Evolutionary conservation across 2,888 invertebrate species (phyloP), one percentile per base, ranked within the genome.

Genomic region (Oeneis ivallda): DNA sequence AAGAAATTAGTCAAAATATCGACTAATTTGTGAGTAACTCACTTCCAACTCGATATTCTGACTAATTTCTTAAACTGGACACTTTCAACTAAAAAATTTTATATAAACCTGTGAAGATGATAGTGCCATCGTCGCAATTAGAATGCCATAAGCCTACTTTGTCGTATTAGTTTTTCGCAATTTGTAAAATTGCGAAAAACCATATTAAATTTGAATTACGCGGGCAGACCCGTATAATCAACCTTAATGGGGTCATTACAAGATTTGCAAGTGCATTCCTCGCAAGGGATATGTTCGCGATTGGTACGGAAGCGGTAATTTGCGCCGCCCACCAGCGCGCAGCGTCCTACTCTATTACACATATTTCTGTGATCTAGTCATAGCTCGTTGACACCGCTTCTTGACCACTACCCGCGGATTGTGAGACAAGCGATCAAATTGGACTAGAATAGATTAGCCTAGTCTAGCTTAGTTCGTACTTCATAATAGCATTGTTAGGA

Each of bases 251-350:
- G 8, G 15, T n/a, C 15, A 45, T n/a, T 9, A 15, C 26, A 45
- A 37, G 34, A 50, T 39, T 47, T 17, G 10, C 49, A 37, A 57
- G 56, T 45, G 47, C 62, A 68, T 59, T 62, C 49, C 54, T 49
- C 17, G 43, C 17, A 15, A 47, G 39, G 52, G 26, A 15, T 49
- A 37, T 43, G 52, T 41, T 49, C 58, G 39, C 47, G 54, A 63
- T 53, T 17, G 15, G 43, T 66, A 43, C 61, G 85, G 79, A 86
- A 79, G 78, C 74, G 72, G 52, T 80, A 83, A 86, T 85, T 86
- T 78, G 78, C 57, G 43, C 66, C 77, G 80, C 82, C 84, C 75
- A 83, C 86, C 66, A 64, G 60, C 64, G 64, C 59, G 68, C 65
- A 65, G 72, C n/a, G n/a, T n/a, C n/a, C n/a, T 26, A 26, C 0